Evolutionary conservation across 2,113 vertebrate species (phyloP), one percentile per base, ranked within the genome.

Genomic region (Climacteris rufus): DNA sequence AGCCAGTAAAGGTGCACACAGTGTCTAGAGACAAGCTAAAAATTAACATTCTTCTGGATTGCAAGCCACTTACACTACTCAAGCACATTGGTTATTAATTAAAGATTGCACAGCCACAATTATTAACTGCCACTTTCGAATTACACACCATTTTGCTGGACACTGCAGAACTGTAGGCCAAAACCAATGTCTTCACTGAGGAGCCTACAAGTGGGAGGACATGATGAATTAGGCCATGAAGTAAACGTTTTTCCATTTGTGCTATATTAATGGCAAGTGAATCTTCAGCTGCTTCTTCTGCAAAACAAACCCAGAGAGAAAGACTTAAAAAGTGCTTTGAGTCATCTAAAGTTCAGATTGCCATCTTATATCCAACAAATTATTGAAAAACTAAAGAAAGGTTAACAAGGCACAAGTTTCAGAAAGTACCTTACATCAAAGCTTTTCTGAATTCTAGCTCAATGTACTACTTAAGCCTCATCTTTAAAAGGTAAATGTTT

Each of bases 121-220:
- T 57, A 88, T 37, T 61, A 89, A 83, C 45, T 44, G 33, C 42
- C 47, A 69, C 9, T 59, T 83, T 89, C 80, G 79, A 63, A 24
- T 72, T 66, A 86, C 98, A 31, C 97, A 99, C 99, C 99, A 99
- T 99, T 98, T 99, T 99, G 98, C 98, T 99, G 70, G 99, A 99
- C 72, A 97, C 98, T 45, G 99, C 98, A 61, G 98, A 99, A 90
- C 99, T 99, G 97, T 99, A 99, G 1, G 99, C 99, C 97, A 99
- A 96, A 61, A 99, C 98, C 61, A 99, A 92, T 13, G 99, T 99
- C 97, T 98, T 99, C 68, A 99, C 99, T 27, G 99, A 99, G 27
- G 98, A 89, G 42, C 99, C 99, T 20, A 99, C 98, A 57, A 97
- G 93, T 0, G 99, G 99, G 45, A 99, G 98, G 85, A 99, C 97